Base-by-base conservation (phyloP, 2,113 vertebrate species). In the Peromyscus leucopus region DNA sequence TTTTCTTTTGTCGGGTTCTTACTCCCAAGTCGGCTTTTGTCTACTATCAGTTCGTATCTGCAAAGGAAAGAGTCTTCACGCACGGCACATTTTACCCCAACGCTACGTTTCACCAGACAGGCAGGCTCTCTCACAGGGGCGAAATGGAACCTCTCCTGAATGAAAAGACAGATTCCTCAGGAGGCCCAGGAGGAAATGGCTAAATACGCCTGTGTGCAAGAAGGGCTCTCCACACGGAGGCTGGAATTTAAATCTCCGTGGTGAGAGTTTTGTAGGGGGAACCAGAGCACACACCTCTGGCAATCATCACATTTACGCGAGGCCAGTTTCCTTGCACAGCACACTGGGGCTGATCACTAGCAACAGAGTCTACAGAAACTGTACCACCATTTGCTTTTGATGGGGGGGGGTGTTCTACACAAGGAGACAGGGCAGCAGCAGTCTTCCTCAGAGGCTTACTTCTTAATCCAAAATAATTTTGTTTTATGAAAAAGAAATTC, bases 1-100 rank as follows among this genome's bases (percentile, higher is more conserved):
- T 98, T 97, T 0, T 98, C 98, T 94, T 97, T 98, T 42, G 91
- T 87, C 98, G 98, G 96, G 96, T 98, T 99, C 96, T 98, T 99
- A 98, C 98, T 99, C 72, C 98, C 99, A 97, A 98, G 99, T 97
- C 99, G 99, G 98, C 99, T 99, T 95, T 99, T 99, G 65, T 99
- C 99, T 89, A 99, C 98, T 88, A 99, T 93, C 95, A 99, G 98
- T 91, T 99, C 99, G 93, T 99, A 99, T 90, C 99, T 99, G 85
- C 75, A 94, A 97, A 96, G 57, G 92, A 86, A 98, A 98, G 97
- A 46, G 22, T 28, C 26, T 97, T 98, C 74, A 71, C 9, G 78
- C 24, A 24, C 9, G 51, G 4, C 10, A 42, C 67, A 0, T 0
- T 51, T 59, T 13, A 6, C 94, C 39, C 9, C 7, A 89, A 8